phyloP scores from a whole-genome alignment of 2,888 invertebrate genomes.

The Calliphora vomitoria region DNA sequence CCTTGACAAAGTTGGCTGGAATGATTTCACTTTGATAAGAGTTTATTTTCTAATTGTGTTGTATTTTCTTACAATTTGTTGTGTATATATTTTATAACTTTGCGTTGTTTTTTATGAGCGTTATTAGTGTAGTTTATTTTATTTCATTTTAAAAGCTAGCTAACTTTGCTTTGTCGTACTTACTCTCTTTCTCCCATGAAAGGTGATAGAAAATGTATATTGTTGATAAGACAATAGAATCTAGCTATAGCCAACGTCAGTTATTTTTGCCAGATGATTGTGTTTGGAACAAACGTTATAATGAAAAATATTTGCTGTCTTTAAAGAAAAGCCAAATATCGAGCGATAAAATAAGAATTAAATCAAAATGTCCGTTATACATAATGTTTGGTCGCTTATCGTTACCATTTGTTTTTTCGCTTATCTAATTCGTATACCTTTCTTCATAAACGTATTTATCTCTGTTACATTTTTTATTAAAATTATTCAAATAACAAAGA shows the following conservation, averaged over 20 bases:
- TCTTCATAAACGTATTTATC: background rate
- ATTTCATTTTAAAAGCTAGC: conserved; percentile 37
- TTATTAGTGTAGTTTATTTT: conserved; percentile 39
- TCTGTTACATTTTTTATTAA: too few species aligned
- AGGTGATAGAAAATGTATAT: conserved; percentile 28
- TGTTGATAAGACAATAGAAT: conserved; percentile 49
- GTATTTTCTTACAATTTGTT: conserved; percentile 44
- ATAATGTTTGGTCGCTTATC: background rate
- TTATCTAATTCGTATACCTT: background rate
- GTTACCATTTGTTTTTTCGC: background rate
- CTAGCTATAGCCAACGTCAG: conserved; percentile 11
- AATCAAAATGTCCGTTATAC: background rate
- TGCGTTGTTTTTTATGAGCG: conserved; percentile 56
- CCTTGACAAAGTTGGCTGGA: conserved; percentile 48
- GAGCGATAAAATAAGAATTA: background rate
- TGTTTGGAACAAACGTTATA: background rate
- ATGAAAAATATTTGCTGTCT: background rate
- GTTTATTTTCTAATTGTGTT: conserved; percentile 63
- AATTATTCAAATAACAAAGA: too few species aligned
- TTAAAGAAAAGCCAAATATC: background rate
- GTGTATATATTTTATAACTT: conserved; percentile 63
- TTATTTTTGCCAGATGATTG: background rate
- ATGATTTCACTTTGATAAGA: conserved; percentile 70
- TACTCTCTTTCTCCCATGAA: background rate
- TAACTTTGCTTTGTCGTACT: conserved; percentile 12